Base-by-base conservation (phyloP, 2,113 vertebrate species). In the Pholis gunnellus region DNA sequence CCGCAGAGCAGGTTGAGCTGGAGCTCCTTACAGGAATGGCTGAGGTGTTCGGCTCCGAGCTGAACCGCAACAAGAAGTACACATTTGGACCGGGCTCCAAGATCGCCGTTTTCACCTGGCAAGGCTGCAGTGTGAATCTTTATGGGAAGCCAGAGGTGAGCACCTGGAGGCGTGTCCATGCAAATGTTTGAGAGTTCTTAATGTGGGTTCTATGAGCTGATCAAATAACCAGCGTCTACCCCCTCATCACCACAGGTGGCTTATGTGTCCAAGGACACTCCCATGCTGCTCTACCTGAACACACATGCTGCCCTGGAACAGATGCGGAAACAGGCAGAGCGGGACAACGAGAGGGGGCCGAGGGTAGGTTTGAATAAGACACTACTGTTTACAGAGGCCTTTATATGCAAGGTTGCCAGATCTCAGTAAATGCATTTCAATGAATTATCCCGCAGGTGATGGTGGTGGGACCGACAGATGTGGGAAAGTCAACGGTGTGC, bases 41-140 rank as follows among this genome's bases (percentile, higher is more conserved):
- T 0, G 98, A 99, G 93, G 96, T 99, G 52, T 99, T 99, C 27
- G 98, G 98, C 40, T 99, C 98, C 0, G 98, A 99, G 83, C 95
- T 99, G 64, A 99, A 98, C 76, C 96, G 97, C 60, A 99, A 98
- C 92, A 99, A 99, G 92, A 98, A 97, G 82, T 99, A 99, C 92
- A 96, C 94, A 0, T 99, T 99, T 56, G 97, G 98, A 8, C 95
- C 97, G 0, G 98, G 98, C 1, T 96, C 97, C 63, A 99, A 99
- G 88, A 97, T 97, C 22, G 98, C 98, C 0, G 97, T 99, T 59
- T 99, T 99, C 90, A 99, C 98, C 15, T 99, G 98, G 98, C 98
- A 99, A 38, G 97, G 98, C 81, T 99, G 98, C 88, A 96, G 95
- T 6, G 93, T 99, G 15, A 97, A 96, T 76, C 95, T 99, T 63